Percentiles rank a stretch among this genome's conserved stretches.
These are phyloP conservation scores for Platanista minor DNA, from an alignment of 2,113 vertebrate species.

Conservation along the genomic window DNA sequence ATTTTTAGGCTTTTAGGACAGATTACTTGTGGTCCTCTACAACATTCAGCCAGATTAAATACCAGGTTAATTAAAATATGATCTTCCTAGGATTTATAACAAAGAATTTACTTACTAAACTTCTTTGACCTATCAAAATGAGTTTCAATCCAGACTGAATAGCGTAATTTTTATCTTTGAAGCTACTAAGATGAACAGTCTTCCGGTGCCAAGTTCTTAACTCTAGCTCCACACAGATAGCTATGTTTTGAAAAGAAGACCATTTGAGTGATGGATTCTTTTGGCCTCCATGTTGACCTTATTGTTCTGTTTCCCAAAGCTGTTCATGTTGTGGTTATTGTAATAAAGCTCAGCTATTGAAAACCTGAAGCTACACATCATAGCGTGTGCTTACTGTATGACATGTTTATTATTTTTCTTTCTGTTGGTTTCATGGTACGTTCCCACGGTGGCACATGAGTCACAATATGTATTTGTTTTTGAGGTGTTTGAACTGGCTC, in stretches of 20 bases:
- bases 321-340: slow-evolving; percentile 52
- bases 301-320: slow-evolving; percentile 14
- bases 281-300: slow-evolving; percentile 21
- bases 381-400: slow-evolving; percentile 11
- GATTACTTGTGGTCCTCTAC: background rate
- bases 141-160: background rate
- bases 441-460: slow-evolving; percentile 42
- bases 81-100: background rate
- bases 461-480: slow-evolving; percentile 63
- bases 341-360: slow-evolving; percentile 33
- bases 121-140: background rate
- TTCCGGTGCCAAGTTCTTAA: background rate
- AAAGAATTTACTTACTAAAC: background rate
- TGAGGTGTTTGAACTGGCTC: slow-evolving; percentile 46
- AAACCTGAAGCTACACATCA: slow-evolving; percentile 2
- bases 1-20: background rate
- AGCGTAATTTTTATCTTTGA: background rate
- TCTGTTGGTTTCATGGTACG: slow-evolving; percentile 47
- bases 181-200: background rate
- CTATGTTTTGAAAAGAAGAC: background rate
- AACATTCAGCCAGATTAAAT: background rate
- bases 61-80: background rate
- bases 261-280: slow-evolving; percentile 42
- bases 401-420: slow-evolving; percentile 61
- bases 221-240: background rate